Evolutionary conservation across 2,797 vertebrate genomes (phyloP).

Genomic region (Malurus splendens): DNA sequence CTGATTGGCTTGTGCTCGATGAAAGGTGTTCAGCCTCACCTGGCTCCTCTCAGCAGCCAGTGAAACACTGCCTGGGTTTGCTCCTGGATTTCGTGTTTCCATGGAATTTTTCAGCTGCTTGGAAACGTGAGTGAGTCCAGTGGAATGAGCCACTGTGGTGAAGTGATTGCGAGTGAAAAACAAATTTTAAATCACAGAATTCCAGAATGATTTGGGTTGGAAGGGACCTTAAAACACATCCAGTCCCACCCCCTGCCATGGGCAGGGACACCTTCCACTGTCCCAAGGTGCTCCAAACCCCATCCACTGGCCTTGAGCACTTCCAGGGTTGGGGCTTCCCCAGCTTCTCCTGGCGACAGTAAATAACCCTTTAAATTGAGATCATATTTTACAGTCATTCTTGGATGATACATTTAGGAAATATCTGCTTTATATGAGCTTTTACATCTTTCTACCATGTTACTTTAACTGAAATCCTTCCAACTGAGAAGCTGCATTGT

Average conservation of each 20-base stretch:
- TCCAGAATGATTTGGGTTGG: not conserved
- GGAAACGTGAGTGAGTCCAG: not conserved
- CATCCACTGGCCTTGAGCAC: not conserved
- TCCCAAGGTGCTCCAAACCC: not conserved
- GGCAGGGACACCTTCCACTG: not conserved
- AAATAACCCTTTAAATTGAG: not conserved
- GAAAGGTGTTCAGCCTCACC: not conserved
- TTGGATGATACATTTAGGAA: not conserved
- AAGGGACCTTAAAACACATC: not conserved
- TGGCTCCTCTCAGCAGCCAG: not conserved
- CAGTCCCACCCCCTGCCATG: not conserved
- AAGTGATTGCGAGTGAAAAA: not conserved
- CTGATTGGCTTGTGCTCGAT: not conserved
- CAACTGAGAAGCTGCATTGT: not conserved
- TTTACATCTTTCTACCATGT: not conserved
- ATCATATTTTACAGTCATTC: not conserved
- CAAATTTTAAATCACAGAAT: not conserved
- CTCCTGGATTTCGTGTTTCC: not conserved
- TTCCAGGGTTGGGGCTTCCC: not conserved
- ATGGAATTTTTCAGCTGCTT: not conserved
- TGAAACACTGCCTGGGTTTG: not conserved
- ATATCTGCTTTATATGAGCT: not conserved
- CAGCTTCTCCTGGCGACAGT: not conserved
- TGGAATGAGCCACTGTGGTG: not conserved
- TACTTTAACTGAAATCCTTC: not conserved